Evolutionary conservation across 2,113 vertebrate species (phyloP).

Genomic region (Chamaetylas fuelleborni): DNA sequence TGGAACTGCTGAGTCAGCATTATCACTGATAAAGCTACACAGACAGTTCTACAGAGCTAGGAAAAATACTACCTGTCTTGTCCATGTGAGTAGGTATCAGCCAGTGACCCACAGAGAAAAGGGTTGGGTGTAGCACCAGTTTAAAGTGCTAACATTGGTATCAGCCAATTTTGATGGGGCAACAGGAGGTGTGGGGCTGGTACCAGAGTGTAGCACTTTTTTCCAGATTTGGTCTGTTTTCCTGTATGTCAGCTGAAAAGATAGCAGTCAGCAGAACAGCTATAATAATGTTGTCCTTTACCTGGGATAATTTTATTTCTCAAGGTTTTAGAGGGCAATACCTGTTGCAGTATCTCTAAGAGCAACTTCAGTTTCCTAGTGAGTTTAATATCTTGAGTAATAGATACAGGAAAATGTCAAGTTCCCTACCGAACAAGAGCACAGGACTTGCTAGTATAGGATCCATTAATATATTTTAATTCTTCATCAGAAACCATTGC

Average conservation of each 20-base stretch:
- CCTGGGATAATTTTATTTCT: not conserved
- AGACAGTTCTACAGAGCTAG: accelerated
- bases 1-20: not conserved
- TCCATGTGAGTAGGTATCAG: accelerated
- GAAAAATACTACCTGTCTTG: not conserved
- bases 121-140: not conserved
- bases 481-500: not conserved
- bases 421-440: not conserved
- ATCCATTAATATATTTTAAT: not conserved
- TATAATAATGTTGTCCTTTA: not conserved
- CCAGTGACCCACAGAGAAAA: not conserved
- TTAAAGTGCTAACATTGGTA: not conserved
- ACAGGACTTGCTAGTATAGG: not conserved
- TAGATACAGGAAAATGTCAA: not conserved
- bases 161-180: not conserved
- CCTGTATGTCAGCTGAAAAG: not conserved
- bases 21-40: not conserved
- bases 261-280: not conserved
- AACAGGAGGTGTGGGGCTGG: not conserved
- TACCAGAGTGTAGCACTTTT: accelerated
- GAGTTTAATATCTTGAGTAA: not conserved
- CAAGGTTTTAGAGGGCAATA: not conserved
- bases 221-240: not conserved
- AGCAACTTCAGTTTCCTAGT: not conserved
- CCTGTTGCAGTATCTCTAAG: not conserved